Evolutionary conservation across 2,888 invertebrate species (phyloP).

Genomic region (Rotaria socialis): DNA sequence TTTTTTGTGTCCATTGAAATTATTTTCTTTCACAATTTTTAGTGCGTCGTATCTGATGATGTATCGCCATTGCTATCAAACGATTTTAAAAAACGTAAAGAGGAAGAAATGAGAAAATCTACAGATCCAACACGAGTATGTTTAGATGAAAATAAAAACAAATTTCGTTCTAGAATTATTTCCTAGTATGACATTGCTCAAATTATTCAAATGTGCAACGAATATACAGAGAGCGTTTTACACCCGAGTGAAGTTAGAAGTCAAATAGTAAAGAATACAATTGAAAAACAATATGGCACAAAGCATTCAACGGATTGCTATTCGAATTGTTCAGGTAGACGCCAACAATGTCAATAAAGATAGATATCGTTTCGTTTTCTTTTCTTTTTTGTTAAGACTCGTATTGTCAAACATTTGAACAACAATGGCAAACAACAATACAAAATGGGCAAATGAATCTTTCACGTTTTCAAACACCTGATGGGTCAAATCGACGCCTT

Average conservation of each 20-base stretch:
- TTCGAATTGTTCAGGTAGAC: not conserved
- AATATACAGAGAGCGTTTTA: not conserved
- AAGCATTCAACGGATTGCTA: not conserved
- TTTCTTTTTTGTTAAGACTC: not conserved
- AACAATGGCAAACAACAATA: constrained; percentile 27
- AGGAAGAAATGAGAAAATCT: not conserved
- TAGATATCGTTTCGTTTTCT: too few species aligned
- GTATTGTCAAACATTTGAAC: not conserved
- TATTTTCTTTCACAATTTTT: not conserved
- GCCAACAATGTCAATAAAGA: not conserved
- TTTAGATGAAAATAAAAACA: not conserved
- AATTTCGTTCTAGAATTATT: not conserved
- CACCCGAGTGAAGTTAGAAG: not conserved
- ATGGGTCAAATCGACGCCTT: not conserved
- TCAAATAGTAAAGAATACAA: not conserved
- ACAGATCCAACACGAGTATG: not conserved
- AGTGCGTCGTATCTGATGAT: not conserved
- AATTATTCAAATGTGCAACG: not conserved
- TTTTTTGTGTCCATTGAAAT: too few species aligned
- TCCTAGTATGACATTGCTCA: not conserved
- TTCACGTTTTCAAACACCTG: not conserved
- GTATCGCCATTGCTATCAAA: not conserved
- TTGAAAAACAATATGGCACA: not conserved
- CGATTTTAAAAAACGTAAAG: constrained; percentile 1
- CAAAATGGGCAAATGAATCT: not conserved